Evolutionary conservation across 1,140 invertebrate species (phyloP).

Genomic region (Drosophila elegans): DNA sequence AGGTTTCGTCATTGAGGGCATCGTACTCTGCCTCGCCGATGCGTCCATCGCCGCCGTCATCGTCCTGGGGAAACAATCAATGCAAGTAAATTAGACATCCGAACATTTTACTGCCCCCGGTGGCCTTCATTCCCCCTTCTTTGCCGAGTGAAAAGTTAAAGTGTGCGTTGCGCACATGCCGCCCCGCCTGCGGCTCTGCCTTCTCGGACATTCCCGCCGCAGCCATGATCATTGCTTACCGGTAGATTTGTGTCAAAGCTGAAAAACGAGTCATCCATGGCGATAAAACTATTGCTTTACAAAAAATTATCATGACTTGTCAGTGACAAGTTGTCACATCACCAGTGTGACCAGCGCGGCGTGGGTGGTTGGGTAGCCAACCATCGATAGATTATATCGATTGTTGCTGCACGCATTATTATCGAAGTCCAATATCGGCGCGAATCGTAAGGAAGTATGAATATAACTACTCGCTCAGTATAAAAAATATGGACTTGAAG

Average conservation of each 20-base stretch:
- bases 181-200: too few species aligned
- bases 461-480: too few species aligned
- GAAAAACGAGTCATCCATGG: conserved; percentile 94
- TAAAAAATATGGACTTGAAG: too few species aligned
- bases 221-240: conserved; percentile 86
- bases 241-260: conserved; percentile 90
- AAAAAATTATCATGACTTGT: conserved; percentile 82
- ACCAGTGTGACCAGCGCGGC: conserved; percentile 33
- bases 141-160: conserved; percentile 26
- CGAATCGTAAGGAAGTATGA: neutral
- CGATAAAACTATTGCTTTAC: conserved; percentile 84
- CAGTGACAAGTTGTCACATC: conserved; percentile 66
- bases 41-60: conserved; percentile 87
- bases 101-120: conserved; percentile 21
- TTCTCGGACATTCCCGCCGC: neutral
- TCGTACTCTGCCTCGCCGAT: conserved; percentile 92
- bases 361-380: conserved; percentile 8
- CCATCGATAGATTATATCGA: neutral
- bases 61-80: conserved; percentile 51
- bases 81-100: conserved; percentile 12
- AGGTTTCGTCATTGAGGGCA: conserved; percentile 95
- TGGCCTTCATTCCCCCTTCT: conserved; percentile 37
- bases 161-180: neutral
- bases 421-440: neutral
- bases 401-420: neutral